Evolutionary conservation across 2,797 vertebrate genomes (phyloP).

Genomic region (Pteropus rufus): DNA sequence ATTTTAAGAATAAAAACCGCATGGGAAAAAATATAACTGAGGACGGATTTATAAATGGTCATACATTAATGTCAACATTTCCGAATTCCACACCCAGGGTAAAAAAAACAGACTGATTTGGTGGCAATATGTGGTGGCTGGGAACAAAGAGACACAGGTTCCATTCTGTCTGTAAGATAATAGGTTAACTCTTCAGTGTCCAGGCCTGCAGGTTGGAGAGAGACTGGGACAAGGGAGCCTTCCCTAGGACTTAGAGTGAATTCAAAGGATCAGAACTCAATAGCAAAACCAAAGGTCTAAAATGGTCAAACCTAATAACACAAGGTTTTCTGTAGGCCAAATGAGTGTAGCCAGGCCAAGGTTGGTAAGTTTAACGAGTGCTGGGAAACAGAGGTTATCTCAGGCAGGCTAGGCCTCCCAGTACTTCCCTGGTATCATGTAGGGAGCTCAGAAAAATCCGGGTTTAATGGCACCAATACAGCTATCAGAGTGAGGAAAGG

Average conservation of each 20-base stretch:
- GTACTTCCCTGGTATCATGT: not conserved
- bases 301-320: not conserved
- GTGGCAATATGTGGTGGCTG: not conserved
- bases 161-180: not conserved
- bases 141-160: not conserved
- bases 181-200: not conserved
- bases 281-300: not conserved
- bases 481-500: not conserved
- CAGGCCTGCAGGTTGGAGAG: not conserved
- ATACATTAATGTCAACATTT: not conserved
- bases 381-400: not conserved
- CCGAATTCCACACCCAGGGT: not conserved
- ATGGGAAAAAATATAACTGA: conserved; percentile 23
- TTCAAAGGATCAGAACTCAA: not conserved
- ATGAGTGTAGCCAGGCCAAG: not conserved
- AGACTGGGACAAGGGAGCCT: not conserved
- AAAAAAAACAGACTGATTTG: not conserved
- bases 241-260: not conserved
- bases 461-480: not conserved
- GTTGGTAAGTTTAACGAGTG: not conserved
- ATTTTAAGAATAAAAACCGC: conserved; percentile 36
- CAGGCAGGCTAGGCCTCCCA: not conserved
- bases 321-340: not conserved
- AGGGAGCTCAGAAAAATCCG: not conserved
- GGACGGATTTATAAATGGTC: not conserved